Evolutionary conservation across 1,140 invertebrate genomes (phyloP), one percentile per base, ranked within the genome.

Genomic region (Lepidotrigona ventralis): DNA sequence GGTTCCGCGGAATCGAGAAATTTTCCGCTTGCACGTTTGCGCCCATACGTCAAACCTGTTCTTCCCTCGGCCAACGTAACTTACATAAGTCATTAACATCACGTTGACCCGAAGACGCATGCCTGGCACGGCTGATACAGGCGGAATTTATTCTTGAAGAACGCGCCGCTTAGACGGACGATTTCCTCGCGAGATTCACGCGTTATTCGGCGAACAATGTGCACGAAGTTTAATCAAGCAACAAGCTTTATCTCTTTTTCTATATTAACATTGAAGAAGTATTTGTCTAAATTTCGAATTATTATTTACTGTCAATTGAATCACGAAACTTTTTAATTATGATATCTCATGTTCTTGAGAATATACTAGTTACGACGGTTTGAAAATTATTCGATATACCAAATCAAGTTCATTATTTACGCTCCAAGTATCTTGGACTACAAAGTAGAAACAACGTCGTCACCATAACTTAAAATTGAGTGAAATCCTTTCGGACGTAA

Each of bases 81-180:
- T 53, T 56, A 68, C 71, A 54, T 76, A 76, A 76, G 73, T 87
- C 86, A 84, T 88, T 88, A 88, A 88, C 82, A 68, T 87, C 68
- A 54, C 54, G 77, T 86, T 68, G 84, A 78, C 54, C 79, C 64
- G 71, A 70, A 72, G 64, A 71, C 66, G 76, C 74, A 85, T 78
- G 85, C 85, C 66, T 81, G 71, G 60, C 66, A 77, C 53, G 63
- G 72, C 51, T 53, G 70, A 76, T 86, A 89, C 75, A 91, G 85
- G 86, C 86, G 86, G 33, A 33, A 33, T 33, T 92, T 86, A 90
- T 89, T 85, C 85, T 56, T 83, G 91, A 90, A 90, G 75, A 79
- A 75, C 70, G 46, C 23, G 0, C 11, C 2, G 39, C 39, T 39
- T 39, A 8, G 8, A 39, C 4, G 6, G 39, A 46, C 39, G 8